Evolutionary conservation across 1,140 invertebrate genomes (phyloP), one percentile per base, ranked within the genome.

Genomic region (Heliconius congener): DNA sequence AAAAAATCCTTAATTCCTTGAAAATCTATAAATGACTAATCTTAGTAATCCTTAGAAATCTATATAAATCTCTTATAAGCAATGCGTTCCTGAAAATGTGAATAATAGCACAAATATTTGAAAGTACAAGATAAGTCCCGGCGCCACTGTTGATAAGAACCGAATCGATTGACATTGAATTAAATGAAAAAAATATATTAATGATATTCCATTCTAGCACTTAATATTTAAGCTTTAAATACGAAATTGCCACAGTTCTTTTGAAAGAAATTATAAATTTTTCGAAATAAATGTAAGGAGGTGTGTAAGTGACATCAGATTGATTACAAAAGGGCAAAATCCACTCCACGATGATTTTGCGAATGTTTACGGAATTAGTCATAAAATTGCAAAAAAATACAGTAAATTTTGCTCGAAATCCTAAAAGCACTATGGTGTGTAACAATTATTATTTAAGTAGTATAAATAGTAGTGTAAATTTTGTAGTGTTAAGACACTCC

Each of bases 21-120:
- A 18, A 66, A 66, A 27, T 66, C 9, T 27, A 30, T 66, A 16
- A 30, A 9, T 66, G 60, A 66, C 5, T 30, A 27, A 66, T 57
- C 27, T 18, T 4, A 16, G 0, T 30, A 66, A 66, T 66, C 23
- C 60, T 27, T 18, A 27, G 27, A 30, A 66, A 66, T 66, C 27
- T 30, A 66, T 11, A 27, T 60, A 60, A 60, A 60, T 60, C 57
- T 66, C 60, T 16, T 9, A 60, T 60, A 46, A 66, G 27, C 60
- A 66, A 66, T 30, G n/a, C 23, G 3, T 76, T 77, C 79, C 71
- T 80, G 71, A 78, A 81, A 78, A 52, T 76, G 75, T 85, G 84
- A 85, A 81, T 85, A 80, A 85, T 66, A 66, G 52, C 60, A 77
- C 78, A 85, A 82, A 81, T 77, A 85, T 85, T 81, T 83, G 73